phyloP scores from a whole-genome alignment of 2,113 vertebrate species.

The Mystacornis crossleyi region DNA sequence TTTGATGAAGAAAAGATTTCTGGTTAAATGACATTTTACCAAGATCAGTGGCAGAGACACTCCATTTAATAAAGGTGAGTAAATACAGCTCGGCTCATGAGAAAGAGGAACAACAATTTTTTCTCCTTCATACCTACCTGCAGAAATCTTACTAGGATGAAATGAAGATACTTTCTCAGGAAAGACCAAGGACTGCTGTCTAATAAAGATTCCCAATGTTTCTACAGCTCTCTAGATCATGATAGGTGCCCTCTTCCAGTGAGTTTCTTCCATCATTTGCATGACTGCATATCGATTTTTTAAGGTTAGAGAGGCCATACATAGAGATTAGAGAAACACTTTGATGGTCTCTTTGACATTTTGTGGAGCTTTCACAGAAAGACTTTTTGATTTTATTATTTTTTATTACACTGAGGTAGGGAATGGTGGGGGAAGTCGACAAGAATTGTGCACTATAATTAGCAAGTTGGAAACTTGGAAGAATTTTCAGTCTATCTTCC shows the following conservation, averaged over 20 bases:
- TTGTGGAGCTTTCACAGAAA: background rate
- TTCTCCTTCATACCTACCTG: background rate
- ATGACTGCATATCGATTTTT: background rate
- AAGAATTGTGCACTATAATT: background rate
- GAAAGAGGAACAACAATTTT: background rate
- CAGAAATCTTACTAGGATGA: background rate
- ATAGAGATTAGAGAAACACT: background rate
- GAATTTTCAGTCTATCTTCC: background rate
- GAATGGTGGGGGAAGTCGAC: background rate
- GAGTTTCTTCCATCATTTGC: conserved; percentile 1
- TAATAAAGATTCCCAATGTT: background rate
- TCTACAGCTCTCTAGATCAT: background rate
- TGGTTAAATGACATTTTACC: background rate
- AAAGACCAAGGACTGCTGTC: conserved; percentile 4
- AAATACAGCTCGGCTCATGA: background rate
- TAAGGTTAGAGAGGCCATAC: background rate
- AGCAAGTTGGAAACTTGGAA: background rate
- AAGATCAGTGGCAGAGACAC: background rate
- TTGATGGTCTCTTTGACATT: background rate
- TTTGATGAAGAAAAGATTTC: background rate
- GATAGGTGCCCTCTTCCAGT: background rate
- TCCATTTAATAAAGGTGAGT: conserved; percentile 35
- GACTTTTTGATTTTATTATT: background rate
- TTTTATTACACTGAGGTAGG: background rate
- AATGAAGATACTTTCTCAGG: background rate